Evolutionary conservation across 2,797 vertebrate species (phyloP).

Genomic region (Atherinosoma microstoma): DNA sequence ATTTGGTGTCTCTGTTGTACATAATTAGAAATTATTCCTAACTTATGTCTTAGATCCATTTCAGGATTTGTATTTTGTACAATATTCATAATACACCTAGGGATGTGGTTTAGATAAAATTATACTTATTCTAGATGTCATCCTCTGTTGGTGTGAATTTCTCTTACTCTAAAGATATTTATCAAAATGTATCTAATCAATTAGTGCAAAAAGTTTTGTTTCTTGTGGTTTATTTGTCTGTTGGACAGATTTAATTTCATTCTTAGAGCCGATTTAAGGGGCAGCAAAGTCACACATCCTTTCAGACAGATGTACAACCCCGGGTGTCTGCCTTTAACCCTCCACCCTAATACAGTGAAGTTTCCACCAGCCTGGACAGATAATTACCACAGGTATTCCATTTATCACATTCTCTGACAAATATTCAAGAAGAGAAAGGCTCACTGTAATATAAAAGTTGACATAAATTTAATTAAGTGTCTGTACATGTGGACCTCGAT

Average conservation of each 20-base stretch:
- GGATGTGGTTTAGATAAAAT: neutral
- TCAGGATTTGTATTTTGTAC: neutral
- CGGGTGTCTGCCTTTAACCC: neutral
- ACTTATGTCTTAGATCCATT: slow-evolving; percentile 10
- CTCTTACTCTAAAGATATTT: neutral
- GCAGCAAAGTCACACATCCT: slow-evolving; percentile 9
- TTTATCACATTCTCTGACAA: slow-evolving; percentile 64
- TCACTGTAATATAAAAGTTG: slow-evolving; percentile 62
- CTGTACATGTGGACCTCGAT: slow-evolving; percentile 52
- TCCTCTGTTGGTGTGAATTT: neutral
- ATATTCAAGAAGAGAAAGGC: slow-evolving; percentile 57
- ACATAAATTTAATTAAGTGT: slow-evolving; percentile 70
- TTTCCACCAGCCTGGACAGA: slow-evolving; percentile 31
- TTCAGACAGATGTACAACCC: neutral
- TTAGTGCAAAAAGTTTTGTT: neutral
- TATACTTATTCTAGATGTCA: neutral
- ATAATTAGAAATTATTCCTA: slow-evolving; percentile 14
- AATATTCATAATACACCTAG: neutral
- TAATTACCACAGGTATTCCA: slow-evolving; percentile 54
- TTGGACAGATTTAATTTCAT: slow-evolving; percentile 2
- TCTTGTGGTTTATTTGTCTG: neutral
- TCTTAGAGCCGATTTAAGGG: neutral
- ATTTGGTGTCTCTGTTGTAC: slow-evolving; percentile 1
- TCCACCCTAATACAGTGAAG: slow-evolving; percentile 14
- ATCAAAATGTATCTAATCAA: neutral